Percentiles rank a stretch among this genome's conserved stretches.
Conservation (phyloP, 2,888 invertebrate species). For the Leucophenga maculata region DNA sequence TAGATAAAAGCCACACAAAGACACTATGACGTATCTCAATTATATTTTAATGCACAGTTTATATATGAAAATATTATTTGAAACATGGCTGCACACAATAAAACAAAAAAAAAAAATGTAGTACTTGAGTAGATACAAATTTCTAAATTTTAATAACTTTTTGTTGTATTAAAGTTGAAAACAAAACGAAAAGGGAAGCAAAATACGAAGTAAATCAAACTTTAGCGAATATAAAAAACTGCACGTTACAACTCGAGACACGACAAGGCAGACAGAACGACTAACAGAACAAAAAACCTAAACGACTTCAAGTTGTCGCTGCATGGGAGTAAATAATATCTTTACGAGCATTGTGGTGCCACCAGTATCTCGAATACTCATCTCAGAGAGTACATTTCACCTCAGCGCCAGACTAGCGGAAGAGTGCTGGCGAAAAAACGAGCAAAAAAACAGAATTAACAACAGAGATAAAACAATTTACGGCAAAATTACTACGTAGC, state of each 20-base stretch:
- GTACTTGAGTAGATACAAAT: too few relatives aligned
- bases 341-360: too few relatives aligned
- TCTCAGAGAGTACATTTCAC: conserved; percentile 11
- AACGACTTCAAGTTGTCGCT: conserved; percentile 2
- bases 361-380: neutral
- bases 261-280: neutral
- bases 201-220: neutral
- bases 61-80: neutral
- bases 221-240: neutral
- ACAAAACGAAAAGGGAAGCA: neutral
- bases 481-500: neutral
- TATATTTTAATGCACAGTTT: neutral
- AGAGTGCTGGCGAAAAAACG: conserved; percentile 15
- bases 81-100: neutral
- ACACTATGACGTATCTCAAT: neutral
- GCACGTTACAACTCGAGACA: conserved; percentile 13
- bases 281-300: conserved; percentile 1
- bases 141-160: too few relatives aligned
- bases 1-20: conserved; percentile 2
- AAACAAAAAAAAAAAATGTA: conserved; percentile 1
- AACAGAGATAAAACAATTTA: neutral
- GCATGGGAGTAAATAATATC: conserved; percentile 20
- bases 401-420: conserved; percentile 1
- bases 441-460: conserved; percentile 1
- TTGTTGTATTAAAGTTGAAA: too few relatives aligned